Base-by-base conservation (phyloP, 35 echinoderm and acorn worm genomes). In the Nesometra sesokonis region DNA sequence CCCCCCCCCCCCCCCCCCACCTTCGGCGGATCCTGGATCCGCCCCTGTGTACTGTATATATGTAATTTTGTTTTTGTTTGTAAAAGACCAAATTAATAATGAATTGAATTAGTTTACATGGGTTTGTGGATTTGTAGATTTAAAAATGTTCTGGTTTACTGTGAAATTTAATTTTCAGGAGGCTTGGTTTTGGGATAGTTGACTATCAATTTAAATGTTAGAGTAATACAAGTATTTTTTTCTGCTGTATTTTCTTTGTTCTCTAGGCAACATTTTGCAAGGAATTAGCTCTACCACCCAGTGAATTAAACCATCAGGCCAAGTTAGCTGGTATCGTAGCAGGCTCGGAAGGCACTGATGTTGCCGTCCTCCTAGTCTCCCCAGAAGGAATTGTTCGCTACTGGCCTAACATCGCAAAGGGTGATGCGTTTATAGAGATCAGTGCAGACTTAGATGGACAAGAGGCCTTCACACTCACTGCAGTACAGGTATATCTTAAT, bases 381-480 rank as follows among this genome's bases (percentile, higher is more conserved):
- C 96, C 96, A 85, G 96, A 99, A 57, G 96, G 96, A 1, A 88
- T 99, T 32, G 90, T 99, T 78, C 86, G 96, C 78, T 94, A 91
- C 83, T 99, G 96, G 96, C 93, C 89, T 8, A 94, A 79, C 77
- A 83, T 93, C 13, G 86, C 90, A 85, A 94, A 91, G 78, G 96
- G 94, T 34, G 85, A 88, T 3, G 93, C 93, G 35, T 99, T 94
- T 47, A 86, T 88, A 76, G 96, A 99, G 78, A 85, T 87, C 40
- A 88, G 92, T 33, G 79, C 90, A 34, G 96, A 99, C 30, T 81
- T 99, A n/a, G 88, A 85, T 23, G 96, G 96, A 15, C 89, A 99
- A 81, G 96, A 99, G 79, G 94, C 93, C 67, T 99, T 99, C 90
- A 88, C 92, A 17, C 87, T 99, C 29, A 99, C 96, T 29, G 43